Base-by-base conservation (phyloP, 2,888 invertebrate genomes). In the Ethmia dodecea region DNA sequence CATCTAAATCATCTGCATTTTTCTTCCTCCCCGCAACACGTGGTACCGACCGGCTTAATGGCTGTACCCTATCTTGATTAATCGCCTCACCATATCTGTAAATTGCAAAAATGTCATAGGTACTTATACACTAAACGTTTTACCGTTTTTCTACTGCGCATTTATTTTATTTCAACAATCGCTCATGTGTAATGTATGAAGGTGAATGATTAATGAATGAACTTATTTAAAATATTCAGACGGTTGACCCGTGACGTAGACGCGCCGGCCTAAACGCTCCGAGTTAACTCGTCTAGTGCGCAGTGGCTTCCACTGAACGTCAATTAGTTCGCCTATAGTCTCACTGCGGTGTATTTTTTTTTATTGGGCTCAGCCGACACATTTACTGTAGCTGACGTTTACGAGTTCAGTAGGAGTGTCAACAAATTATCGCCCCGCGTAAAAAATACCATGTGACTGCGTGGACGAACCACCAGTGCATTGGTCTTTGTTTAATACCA, bases 1-100 rank as follows among this genome's bases (percentile, higher is more conserved):
- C 81, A 2, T 80, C 81, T 33, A 67, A 72, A 22, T 78, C 75
- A 20, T 78, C 79, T 4, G 54, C 28, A 20, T 57, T 49, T 47
- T 71, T 80, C 60, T 71, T 77, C 40, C 58, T 69, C 10, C 37
- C 47, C 3, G 67, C 72, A 1, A 51, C 30, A 1, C 70, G 65
- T 5, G 53, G 55, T 1, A 60, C 40, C 0, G 70, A 57, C 0
- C 76, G 65, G 12, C 49, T 63, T 31, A 50, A 30, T 8, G 70
- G 59, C 39, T 72, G 72, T 42, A 63, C 45, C 5, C 56, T 59
- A 22, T 75, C 75, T 26, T 61, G 59, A 15, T 35, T 40, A 13
- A 42, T 40, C 5, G 41, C 28, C 5, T 43, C 49, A 6, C 35
- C 40, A 12, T 63, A 63, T 35, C 69, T 67, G 45, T 11, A 43